Evolutionary conservation across 2,888 invertebrate genomes (phyloP).

Genomic region (Drosophila borborema): DNA sequence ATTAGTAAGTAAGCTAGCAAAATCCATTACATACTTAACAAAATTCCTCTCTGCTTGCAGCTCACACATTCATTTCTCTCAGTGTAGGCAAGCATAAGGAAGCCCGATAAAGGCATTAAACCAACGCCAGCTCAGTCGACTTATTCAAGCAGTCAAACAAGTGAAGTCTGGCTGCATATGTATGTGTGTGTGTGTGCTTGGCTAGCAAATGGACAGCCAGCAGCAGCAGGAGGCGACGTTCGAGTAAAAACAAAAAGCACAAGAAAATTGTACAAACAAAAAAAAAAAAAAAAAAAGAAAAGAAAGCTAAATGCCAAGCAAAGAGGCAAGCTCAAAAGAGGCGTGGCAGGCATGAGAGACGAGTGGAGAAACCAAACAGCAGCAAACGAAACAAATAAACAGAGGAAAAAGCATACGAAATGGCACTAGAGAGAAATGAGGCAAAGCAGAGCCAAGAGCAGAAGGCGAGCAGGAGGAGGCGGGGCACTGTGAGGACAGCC

Average conservation of each 20-base stretch:
- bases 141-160: slow-evolving; percentile 37
- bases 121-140: slow-evolving; percentile 48
- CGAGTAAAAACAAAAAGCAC: slow-evolving; percentile 63
- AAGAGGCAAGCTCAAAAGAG: slow-evolving; percentile 7
- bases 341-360: neutral
- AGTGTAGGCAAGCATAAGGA: slow-evolving; percentile 47
- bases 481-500: neutral
- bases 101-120: slow-evolving; percentile 45
- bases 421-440: slow-evolving; percentile 79
- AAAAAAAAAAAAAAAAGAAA: slow-evolving; percentile 21
- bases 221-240: slow-evolving; percentile 33
- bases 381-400: slow-evolving; percentile 69
- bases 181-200: slow-evolving; percentile 30
- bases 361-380: slow-evolving; percentile 13
- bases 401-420: slow-evolving; percentile 75
- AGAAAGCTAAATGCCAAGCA: neutral
- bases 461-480: too few relatives aligned
- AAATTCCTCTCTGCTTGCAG: neutral
- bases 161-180: slow-evolving; percentile 37
- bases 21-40: neutral
- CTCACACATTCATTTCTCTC: slow-evolving; percentile 15
- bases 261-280: slow-evolving; percentile 59
- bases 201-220: slow-evolving; percentile 56
- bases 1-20: too few relatives aligned
- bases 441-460: slow-evolving; percentile 28